Evolutionary conservation across 2,113 vertebrate genomes (phyloP), one percentile per base, ranked within the genome.

Genomic region (Cygnus buccinator): DNA sequence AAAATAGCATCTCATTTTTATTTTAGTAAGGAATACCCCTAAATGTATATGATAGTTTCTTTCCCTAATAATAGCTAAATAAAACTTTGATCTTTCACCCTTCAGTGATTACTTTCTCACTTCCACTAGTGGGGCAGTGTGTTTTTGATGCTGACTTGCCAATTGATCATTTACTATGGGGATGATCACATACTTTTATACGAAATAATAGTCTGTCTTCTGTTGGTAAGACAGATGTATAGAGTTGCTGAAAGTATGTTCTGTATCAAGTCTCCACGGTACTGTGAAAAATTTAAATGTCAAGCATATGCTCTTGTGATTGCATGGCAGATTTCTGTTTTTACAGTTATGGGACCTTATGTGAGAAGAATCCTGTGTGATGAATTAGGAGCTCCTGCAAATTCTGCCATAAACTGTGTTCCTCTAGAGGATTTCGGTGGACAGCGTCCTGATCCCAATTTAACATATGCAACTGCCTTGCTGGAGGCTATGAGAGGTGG

Each of bases 371-470:
- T 99, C 96, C 97, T 99, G 84, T 99, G 99, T 94, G 99, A 99
- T 90, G 99, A 99, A 93, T 89, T 99, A 89, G 99, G 99, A 80
- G 99, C 99, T 54, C 99, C 99, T 23, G 99, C 99, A 75, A 99
- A 99, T 97, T 99, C 99, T 84, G 99, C 99, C 26, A 98, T 99
- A 81, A 99, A 99, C 98, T 99, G 99, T 95, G 97, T 99, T 92
- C 99, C 99, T 35, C 86, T 99, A 97, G 99, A 99, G 94, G 99
- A 99, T 97, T 99, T 99, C 90, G 99, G 99, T 43, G 99, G 99
- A 18, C 99, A 98, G 68, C 98, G 98, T 92, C 99, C 99, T 25
- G 99, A 99, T 98, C 99, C 99, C 44, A 99, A 98, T 97, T 97
- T 99, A 93, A 99, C 98, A 1, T 99, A 99, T 6, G 99, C 99